Percentiles rank a stretch among this genome's conserved stretches.
These are phyloP conservation scores for Colossoma macropomum DNA, from an alignment of 2,113 vertebrate species.

Conservation along the genomic window DNA sequence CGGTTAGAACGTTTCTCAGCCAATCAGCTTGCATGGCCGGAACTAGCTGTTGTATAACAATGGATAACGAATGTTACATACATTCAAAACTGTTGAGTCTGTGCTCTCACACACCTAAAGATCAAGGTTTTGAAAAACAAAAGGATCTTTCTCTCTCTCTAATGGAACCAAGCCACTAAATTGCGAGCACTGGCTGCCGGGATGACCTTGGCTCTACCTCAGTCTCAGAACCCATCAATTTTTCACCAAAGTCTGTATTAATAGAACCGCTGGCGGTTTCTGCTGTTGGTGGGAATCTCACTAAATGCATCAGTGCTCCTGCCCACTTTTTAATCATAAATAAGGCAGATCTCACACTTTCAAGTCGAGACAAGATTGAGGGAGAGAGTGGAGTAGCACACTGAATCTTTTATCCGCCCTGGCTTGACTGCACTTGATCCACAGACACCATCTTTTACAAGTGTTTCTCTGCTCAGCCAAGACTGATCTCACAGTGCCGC, in stretches of 20 bases:
- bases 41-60: no score
- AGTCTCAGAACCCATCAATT: slow-evolving; percentile 66
- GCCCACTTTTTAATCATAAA: slow-evolving; percentile 75
- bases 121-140: background rate
- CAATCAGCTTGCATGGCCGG: no score
- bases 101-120: background rate
- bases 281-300: slow-evolving; percentile 67
- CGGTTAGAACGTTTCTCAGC: no score
- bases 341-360: slow-evolving; percentile 69
- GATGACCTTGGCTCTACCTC: slow-evolving; percentile 59
- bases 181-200: slow-evolving; percentile 48
- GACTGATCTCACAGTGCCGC: slow-evolving; percentile 51
- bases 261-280: slow-evolving; percentile 62
- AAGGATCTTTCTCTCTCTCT: background rate
- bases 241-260: slow-evolving; percentile 70
- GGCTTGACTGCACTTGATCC: slow-evolving; percentile 72
- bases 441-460: slow-evolving; percentile 68
- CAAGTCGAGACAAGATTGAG: slow-evolving; percentile 61
- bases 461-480: slow-evolving; percentile 60
- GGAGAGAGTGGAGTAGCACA: slow-evolving; percentile 63
- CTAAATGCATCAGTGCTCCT: slow-evolving; percentile 57
- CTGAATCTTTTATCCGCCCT: slow-evolving; percentile 76
- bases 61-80: background rate
- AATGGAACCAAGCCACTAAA: slow-evolving; percentile 6
- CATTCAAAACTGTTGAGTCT: background rate